Percentiles rank a stretch among this genome's conserved stretches.
These are phyloP conservation scores for Pempheris klunzingeri DNA, from an alignment of 2,797 vertebrate species.

Conservation along the genomic window DNA sequence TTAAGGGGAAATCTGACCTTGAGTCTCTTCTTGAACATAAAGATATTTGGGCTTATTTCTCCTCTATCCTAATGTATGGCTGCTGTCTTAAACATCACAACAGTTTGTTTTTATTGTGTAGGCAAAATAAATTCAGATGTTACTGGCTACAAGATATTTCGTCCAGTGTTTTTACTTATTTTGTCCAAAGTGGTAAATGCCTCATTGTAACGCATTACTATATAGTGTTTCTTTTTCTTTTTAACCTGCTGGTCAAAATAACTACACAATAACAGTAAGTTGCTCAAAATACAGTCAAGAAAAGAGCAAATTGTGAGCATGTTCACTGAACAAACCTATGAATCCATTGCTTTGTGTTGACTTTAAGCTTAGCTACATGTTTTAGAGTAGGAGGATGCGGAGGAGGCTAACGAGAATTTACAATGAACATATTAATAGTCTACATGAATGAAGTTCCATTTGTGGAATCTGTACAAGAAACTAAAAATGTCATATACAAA, in stretches of 20 bases:
- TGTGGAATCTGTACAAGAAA: too few species aligned
- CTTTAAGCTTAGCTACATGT: not conserved
- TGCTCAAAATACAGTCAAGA: not conserved
- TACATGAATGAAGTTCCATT: too few species aligned
- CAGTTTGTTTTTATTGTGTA: slow-evolving; percentile 43
- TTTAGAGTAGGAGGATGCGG: too few species aligned
- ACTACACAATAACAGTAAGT: not conserved
- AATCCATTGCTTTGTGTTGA: not conserved
- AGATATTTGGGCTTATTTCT: slow-evolving; percentile 4
- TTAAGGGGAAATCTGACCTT: slow-evolving; percentile 1
- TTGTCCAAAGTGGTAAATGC: not conserved
- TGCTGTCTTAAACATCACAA: slow-evolving; percentile 42
- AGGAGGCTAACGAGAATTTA: too few species aligned
- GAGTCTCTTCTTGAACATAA: slow-evolving; percentile 22
- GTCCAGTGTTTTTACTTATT: slow-evolving; percentile 13
- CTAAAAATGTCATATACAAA: too few species aligned
- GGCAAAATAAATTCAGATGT: slow-evolving; percentile 63
- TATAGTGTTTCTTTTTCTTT: not conserved
- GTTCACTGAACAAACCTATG: not conserved
- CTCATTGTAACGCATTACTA: not conserved
- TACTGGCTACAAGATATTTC: slow-evolving; percentile 5
- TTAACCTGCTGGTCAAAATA: not conserved
- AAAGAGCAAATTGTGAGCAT: too few species aligned
- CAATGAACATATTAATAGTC: too few species aligned
- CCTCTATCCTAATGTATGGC: slow-evolving; percentile 38